phyloP scores from a whole-genome alignment of 2,113 vertebrate genomes.

The Hydropotes inermis region DNA sequence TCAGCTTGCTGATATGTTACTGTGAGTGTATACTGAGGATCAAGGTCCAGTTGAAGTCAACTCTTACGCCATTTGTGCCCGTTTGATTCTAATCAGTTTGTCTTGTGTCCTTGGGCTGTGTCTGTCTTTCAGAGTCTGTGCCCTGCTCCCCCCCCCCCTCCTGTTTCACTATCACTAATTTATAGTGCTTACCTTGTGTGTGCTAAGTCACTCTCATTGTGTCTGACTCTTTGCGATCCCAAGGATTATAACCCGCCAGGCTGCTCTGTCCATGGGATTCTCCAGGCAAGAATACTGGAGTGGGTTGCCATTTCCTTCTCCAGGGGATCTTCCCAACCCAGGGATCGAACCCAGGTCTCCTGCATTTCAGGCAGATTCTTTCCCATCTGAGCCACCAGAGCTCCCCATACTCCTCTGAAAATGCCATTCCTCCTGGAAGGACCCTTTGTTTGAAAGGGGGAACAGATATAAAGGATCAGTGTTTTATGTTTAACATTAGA shows the following conservation, averaged over 20 bases:
- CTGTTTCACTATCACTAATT: not conserved
- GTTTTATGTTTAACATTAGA: not conserved
- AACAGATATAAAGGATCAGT: not conserved
- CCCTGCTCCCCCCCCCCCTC: not conserved
- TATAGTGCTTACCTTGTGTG: not conserved
- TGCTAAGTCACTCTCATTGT: not conserved
- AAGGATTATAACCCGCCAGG: not conserved
- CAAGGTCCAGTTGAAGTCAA: not conserved
- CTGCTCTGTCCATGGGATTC: not conserved
- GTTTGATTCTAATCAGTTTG: not conserved
- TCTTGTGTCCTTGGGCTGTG: not conserved
- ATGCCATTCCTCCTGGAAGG: not conserved
- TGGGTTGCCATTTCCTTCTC: not conserved
- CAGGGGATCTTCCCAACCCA: not conserved
- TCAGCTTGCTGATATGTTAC: not conserved
- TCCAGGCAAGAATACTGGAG: not conserved
- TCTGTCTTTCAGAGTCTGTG: not conserved
- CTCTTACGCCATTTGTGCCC: not conserved
- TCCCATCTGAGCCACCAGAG: not conserved
- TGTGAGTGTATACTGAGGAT: not conserved
- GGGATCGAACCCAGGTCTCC: not conserved
- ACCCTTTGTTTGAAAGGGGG: not conserved
- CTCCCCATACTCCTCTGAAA: constrained; percentile 54
- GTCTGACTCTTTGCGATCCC: not conserved
- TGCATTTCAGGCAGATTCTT: not conserved